phyloP scores from a whole-genome alignment of 2,113 vertebrate species.

The Regulus satrapa region DNA sequence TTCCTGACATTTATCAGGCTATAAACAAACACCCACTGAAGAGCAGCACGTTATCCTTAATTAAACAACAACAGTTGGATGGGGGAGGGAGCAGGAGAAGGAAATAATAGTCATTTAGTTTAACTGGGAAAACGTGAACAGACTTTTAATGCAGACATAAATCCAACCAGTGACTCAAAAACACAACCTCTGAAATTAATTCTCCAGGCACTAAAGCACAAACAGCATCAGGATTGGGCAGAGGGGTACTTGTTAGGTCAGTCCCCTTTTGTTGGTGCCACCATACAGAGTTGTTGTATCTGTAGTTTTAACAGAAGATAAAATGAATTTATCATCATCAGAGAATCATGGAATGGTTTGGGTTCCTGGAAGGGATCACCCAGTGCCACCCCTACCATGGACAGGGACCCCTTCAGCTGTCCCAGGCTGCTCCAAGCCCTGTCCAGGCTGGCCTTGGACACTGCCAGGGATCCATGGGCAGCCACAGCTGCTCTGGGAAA shows the following conservation, averaged over 20 bases:
- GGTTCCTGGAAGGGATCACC: no score
- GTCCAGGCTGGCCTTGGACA: background rate
- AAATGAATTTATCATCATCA: background rate
- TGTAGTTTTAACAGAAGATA: background rate
- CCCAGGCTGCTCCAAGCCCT: background rate
- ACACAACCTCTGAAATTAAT: background rate
- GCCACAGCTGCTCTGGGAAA: background rate
- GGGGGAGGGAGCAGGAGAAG: background rate
- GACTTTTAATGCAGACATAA: background rate
- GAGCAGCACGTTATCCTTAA: slow-evolving; percentile 38
- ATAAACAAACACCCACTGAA: slow-evolving; percentile 58
- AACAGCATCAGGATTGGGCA: accelerated
- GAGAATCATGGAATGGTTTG: background rate
- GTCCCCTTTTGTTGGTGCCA: background rate
- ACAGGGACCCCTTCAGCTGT: background rate
- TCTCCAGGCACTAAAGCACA: background rate
- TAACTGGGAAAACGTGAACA: background rate
- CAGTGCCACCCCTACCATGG: background rate
- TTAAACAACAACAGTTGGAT: slow-evolving; percentile 35
- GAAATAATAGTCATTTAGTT: slow-evolving; percentile 23
- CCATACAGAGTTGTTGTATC: background rate
- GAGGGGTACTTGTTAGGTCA: background rate
- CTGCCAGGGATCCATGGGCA: background rate
- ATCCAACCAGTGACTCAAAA: background rate
- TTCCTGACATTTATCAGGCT: slow-evolving; percentile 36